Evolutionary conservation across 2,888 invertebrate genomes (phyloP), one percentile per base, ranked within the genome.

Genomic region (Cryptosula pallasiana): DNA sequence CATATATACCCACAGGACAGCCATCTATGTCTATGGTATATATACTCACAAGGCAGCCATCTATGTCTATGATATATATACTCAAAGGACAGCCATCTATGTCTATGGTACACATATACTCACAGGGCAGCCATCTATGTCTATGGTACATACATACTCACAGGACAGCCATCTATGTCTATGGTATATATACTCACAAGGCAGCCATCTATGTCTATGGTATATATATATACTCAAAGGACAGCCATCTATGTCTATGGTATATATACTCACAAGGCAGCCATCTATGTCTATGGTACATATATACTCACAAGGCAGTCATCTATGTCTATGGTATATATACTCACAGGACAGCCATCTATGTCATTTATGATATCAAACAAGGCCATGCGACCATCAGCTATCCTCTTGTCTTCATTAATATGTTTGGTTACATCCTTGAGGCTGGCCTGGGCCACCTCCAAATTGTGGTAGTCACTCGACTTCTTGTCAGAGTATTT

Each of bases 321-420:
- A 25, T 5, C 3, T 63, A 13, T 63, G 27, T 63, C 13, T 29
- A 63, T 25, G n/a, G 23, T 23, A 16, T 5, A 32, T 20, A 32
- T 32, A 63, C 63, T 63, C 84, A 93, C 93, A 76, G 98, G 97
- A 85, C 96, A 97, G 85, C 94, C 93, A 83, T 98, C 97, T 80
- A 99, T 98, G 83, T 97, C 96, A 84, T 97, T 95, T 86, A 96
- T 93, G 77, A 97, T 94, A 87, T 95, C 94, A 87, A 99, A 96
- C 89, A 98, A 92, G 78, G 92, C 94, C 83, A 95, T 89, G 85
- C 95, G 94, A 20, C 93, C 93, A 86, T 98, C 98, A 0, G 96
- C 95, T 87, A 92, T 93, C 79, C 96, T 88, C 86, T 96, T 97
- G 86, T 96, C 95, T 87, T 98, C 97, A 86, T 99, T 99, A 78